Evolutionary conservation across 2,888 invertebrate species (phyloP).

Genomic region (Ectobius pallidus): DNA sequence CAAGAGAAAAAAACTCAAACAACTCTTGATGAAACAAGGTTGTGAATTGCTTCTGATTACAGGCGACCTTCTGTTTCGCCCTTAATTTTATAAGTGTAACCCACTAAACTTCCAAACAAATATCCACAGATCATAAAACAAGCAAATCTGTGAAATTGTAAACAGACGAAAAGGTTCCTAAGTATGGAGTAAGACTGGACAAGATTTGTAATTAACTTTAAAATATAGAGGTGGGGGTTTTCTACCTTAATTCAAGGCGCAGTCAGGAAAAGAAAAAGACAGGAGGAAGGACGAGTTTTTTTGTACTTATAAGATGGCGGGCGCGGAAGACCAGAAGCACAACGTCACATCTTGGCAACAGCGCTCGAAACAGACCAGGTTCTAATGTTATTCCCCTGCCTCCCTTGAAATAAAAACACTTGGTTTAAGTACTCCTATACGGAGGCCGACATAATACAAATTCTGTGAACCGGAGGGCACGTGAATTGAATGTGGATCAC

Average conservation of each 20-base stretch:
- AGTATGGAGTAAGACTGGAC: too few relatives aligned
- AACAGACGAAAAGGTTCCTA: too few relatives aligned
- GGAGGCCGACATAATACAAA: neutral
- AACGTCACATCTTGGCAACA: conserved; percentile 19
- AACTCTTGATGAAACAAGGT: too few relatives aligned
- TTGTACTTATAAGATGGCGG: conserved; percentile 3
- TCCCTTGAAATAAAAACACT: conserved; percentile 1
- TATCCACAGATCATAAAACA: too few relatives aligned
- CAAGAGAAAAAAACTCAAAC: too few relatives aligned
- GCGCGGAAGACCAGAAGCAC: conserved; percentile 30
- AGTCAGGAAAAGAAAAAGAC: neutral
- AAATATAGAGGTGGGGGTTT: neutral
- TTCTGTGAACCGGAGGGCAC: conserved; percentile 7
- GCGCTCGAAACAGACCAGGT: conserved; percentile 20
- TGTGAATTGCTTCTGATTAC: too few relatives aligned
- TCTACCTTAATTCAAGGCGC: neutral
- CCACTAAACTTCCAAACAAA: too few relatives aligned
- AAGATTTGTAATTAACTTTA: neutral
- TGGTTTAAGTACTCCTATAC: neutral
- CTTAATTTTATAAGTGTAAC: too few relatives aligned
- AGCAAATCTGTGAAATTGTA: too few relatives aligned
- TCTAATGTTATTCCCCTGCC: conserved; percentile 9
- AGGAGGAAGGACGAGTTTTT: conserved; percentile 12
- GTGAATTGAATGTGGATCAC: neutral
- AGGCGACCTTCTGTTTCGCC: too few relatives aligned